Percentiles rank a stretch among this genome's conserved stretches.
Evolutionary conservation across 2,888 invertebrate genomes (phyloP).

Genomic region (Iphiclides podalirius): DNA sequence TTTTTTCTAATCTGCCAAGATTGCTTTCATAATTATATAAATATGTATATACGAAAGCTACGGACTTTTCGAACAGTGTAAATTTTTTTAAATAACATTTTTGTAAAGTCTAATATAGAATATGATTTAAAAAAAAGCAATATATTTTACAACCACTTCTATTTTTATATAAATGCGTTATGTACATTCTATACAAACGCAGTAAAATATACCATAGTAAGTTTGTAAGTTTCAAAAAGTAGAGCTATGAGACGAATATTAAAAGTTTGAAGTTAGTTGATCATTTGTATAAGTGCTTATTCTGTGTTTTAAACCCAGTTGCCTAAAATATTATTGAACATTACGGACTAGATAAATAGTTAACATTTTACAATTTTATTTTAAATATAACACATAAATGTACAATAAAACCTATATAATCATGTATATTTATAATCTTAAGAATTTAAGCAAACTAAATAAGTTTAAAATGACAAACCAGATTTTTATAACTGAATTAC

Average conservation of each 20-base stretch:
- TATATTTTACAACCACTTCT: no score
- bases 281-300: background rate
- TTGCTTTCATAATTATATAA: no score
- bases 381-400: conserved; percentile 21
- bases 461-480: background rate
- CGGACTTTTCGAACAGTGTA: background rate
- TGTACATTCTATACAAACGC: no score
- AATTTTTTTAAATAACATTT: background rate
- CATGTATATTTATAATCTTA: conserved; percentile 11
- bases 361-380: conserved; percentile 15
- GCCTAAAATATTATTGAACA: conserved; percentile 1
- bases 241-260: background rate
- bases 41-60: background rate
- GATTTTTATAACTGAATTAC: conserved; percentile 5
- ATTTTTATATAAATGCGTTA: conserved; percentile 13
- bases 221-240: no score
- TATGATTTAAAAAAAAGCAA: no score
- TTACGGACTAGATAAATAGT: conserved; percentile 18
- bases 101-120: background rate
- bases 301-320: conserved; percentile 8
- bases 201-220: no score
- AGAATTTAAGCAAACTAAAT: conserved; percentile 4
- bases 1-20: no score
- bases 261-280: background rate
- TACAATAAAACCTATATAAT: conserved; percentile 3